Evolutionary conservation across 92 coral and sea anemone species (phyloP).

Genomic region (Epizoanthus illoricatus): DNA sequence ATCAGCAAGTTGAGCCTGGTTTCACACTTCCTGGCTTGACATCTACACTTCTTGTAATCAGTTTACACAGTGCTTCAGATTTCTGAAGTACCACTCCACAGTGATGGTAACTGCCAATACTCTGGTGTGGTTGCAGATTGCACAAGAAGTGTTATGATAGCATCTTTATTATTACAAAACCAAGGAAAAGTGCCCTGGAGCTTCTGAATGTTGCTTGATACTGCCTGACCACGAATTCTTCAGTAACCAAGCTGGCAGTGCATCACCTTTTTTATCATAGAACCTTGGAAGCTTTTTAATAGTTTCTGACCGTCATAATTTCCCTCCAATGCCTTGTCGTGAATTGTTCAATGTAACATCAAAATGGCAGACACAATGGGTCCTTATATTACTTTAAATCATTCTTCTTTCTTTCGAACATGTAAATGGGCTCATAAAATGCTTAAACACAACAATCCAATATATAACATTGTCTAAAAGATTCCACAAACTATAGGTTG

Average conservation of each 20-base stretch:
- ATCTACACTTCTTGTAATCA: slow-evolving; percentile 7
- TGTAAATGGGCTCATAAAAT: slow-evolving; percentile 4
- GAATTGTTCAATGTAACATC: not conserved
- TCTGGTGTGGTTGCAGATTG: not conserved
- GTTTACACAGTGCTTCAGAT: not conserved
- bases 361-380: not conserved
- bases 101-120: not conserved
- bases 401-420: not conserved
- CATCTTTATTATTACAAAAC: slow-evolving; percentile 4
- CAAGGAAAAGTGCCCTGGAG: not conserved
- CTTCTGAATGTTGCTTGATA: not conserved
- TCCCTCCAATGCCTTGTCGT: not conserved
- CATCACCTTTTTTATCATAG: not conserved
- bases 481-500: not conserved
- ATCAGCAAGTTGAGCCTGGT: not conserved
- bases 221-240: not conserved
- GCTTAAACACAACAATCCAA: not conserved
- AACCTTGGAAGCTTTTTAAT: not conserved
- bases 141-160: slow-evolving; percentile 43
- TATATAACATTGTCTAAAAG: not conserved
- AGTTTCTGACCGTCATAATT: not conserved
- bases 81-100: not conserved
- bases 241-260: not conserved
- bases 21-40: not conserved
- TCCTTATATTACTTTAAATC: not conserved